These are phyloP conservation scores for Cyanoramphus novaezelandiae DNA, from an alignment of 2,113 vertebrate genomes.

Conservation along the genomic window DNA sequence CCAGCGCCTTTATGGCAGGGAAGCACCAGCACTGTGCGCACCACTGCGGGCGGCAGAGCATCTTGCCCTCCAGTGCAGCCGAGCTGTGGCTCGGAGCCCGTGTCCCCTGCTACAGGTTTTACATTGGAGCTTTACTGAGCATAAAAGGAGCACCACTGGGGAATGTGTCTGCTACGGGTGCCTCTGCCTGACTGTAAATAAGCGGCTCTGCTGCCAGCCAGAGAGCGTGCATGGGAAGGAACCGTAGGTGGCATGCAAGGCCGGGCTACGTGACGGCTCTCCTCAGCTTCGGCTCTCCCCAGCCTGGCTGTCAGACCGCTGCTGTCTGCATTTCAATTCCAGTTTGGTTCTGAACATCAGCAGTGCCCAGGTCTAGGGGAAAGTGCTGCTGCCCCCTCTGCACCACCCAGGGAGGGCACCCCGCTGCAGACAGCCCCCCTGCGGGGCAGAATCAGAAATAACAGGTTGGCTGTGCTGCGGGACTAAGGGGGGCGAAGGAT, in stretches of 20 bases:
- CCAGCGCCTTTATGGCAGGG: too few relatives aligned
- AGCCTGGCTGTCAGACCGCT: not conserved
- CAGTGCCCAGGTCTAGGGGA: accelerated
- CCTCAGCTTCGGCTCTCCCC: not conserved
- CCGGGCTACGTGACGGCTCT: not conserved
- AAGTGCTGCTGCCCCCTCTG: not conserved
- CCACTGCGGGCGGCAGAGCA: not conserved
- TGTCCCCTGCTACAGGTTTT: not conserved
- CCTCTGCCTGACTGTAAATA: not conserved
- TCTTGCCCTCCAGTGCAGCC: accelerated
- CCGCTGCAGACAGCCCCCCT: not conserved
- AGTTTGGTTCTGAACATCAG: not conserved
- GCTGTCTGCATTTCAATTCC: conserved; percentile 9
- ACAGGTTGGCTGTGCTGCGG: too few relatives aligned
- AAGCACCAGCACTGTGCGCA: not conserved
- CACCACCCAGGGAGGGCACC: not conserved
- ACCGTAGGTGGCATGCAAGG: conserved; percentile 24
- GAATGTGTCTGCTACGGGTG: not conserved
- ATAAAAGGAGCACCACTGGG: not conserved
- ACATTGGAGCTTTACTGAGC: not conserved
- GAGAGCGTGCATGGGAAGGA: not conserved
- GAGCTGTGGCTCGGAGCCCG: not conserved
- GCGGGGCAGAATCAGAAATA: not conserved
- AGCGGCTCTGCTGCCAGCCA: not conserved
- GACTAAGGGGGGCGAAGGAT: too few relatives aligned